Percentiles rank a stretch among this genome's conserved stretches.
Conservation (phyloP, 2,113 vertebrate species). For the Herpailurus yagouaroundi region DNA sequence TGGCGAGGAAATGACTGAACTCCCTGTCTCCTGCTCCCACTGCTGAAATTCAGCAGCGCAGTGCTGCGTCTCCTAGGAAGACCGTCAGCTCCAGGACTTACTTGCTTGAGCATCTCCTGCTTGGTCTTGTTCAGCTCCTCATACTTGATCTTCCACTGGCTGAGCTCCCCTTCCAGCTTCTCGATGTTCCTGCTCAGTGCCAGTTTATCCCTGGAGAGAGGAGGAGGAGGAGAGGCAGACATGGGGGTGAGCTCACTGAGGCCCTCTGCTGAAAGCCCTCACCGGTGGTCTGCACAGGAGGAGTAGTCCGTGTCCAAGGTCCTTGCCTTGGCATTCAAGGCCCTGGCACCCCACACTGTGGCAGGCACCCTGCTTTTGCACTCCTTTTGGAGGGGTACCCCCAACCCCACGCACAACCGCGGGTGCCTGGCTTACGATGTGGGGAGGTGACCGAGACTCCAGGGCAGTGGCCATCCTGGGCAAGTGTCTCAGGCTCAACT, state of each 20-base stretch:
- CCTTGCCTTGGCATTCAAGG: neutral
- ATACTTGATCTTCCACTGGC: constrained; percentile 97
- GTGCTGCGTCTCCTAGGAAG: neutral
- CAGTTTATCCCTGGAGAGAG: constrained; percentile 92
- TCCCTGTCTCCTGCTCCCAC: neutral
- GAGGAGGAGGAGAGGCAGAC: neutral
- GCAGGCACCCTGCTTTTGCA: neutral
- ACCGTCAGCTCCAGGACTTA: constrained; percentile 72
- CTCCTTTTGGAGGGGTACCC: neutral
- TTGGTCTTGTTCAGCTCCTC: constrained; percentile 97
- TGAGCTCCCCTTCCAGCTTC: constrained; percentile 95
- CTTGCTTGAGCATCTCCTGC: constrained; percentile 97
- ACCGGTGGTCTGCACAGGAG: neutral
- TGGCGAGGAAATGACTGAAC: neutral
- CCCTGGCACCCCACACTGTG: neutral
- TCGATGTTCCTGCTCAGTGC: constrained; percentile 94
- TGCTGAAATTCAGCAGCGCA: neutral
- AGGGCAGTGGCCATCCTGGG: neutral
- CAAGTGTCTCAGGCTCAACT: neutral
- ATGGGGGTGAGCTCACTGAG: neutral
- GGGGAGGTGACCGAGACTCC: neutral
- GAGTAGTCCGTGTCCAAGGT: neutral
- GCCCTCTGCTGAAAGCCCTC: neutral
- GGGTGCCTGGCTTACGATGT: neutral
- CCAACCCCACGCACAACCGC: neutral